Evolutionary conservation across 2,797 vertebrate genomes (phyloP).

Genomic region (Zonotrichia albicollis): DNA sequence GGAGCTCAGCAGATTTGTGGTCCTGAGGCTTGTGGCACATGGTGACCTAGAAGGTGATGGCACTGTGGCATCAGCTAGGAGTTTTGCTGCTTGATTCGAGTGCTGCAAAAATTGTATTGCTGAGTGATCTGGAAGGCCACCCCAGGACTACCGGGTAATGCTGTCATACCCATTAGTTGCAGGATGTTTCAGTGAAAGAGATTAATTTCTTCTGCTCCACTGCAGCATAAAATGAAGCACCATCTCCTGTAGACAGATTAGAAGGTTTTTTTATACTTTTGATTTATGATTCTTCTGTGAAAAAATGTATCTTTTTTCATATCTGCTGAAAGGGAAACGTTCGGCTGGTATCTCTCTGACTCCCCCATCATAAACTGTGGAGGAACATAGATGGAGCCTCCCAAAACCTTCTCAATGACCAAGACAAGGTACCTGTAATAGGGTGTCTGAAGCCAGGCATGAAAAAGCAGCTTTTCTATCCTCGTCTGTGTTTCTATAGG

Average conservation of each 20-base stretch:
- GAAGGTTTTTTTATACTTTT: background rate
- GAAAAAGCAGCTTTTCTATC: background rate
- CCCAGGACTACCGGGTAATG: background rate
- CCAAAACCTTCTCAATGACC: background rate
- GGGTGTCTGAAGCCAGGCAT: background rate
- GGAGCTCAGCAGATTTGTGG: background rate
- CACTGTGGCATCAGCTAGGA: background rate
- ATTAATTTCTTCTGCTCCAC: background rate
- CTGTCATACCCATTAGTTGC: background rate
- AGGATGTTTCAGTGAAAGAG: background rate
- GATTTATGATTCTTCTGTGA: background rate
- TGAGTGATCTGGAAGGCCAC: background rate
- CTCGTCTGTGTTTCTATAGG: background rate
- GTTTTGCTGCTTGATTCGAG: background rate
- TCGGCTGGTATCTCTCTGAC: background rate
- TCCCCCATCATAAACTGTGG: background rate
- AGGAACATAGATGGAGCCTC: background rate
- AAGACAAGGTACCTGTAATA: background rate
- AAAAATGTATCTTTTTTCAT: background rate
- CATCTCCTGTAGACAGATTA: background rate
- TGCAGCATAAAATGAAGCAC: slow-evolving; percentile 8
- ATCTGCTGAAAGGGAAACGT: background rate
- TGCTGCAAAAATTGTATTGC: background rate
- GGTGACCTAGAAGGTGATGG: background rate
- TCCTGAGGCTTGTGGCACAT: background rate